Evolutionary conservation across 2,888 invertebrate species (phyloP), one percentile per base, ranked within the genome.

Genomic region (Kuschelorhynchus macadamiae): DNA sequence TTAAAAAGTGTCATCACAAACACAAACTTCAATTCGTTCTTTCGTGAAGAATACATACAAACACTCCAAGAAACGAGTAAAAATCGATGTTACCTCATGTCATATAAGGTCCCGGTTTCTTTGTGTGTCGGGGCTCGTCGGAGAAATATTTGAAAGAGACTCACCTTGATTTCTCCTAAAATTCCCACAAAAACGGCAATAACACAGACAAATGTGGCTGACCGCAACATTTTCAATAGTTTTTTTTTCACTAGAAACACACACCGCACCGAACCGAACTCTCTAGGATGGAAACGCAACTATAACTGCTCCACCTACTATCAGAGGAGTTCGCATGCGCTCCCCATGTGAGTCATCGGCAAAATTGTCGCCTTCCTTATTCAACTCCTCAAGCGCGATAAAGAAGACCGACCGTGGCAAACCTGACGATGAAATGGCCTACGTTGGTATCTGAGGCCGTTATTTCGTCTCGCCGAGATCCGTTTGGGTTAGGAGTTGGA

Each of bases 161-260:
- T 86, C 84, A 88, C 88, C 87, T 86, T 86, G 80, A 85, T 86
- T 76, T 86, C 85, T 75, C 85, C 85, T 78, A 87, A 85, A 83
- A 85, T 86, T 84, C 87, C 87, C 85, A 86, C 85, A 83, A 86
- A 84, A 84, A 87, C 85, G 83, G 85, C 85, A 84, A 87, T 86
- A 83, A 86, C 87, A 87, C 87, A 85, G 82, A 87, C 83, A 85
- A 87, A 85, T 83, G 87, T 85, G 84, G 87, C 86, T 85, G 86
- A 86, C 83, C 86, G 88, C 88, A 87, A 85, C 88, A 88, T 88
- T 83, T 83, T 87, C 52, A 63, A 39, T 61, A 71, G 66, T 59
- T 69, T 74, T n/a, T n/a, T n/a, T 60, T 77, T 77, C 77, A 75
- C 77, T 76, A 74, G 74, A 78, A 78, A 78, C 77, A 74, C 80